These are phyloP conservation scores for Bovichtus diacanthus DNA, from an alignment of 2,797 vertebrate genomes.

Conservation along the genomic window DNA sequence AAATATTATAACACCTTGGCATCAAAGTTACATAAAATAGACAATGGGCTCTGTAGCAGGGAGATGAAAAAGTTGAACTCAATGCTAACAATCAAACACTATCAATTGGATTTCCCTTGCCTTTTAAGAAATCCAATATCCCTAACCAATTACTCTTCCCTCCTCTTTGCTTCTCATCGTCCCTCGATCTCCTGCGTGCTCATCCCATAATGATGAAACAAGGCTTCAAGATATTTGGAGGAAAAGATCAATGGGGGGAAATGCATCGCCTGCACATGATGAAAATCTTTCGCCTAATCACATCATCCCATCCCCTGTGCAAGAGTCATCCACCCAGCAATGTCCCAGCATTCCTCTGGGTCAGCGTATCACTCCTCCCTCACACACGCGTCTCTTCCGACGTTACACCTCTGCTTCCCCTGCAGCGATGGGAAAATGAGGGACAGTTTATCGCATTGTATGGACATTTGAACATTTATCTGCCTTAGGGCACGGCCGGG, in stretches of 20 bases:
- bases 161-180: constrained; percentile 31
- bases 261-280: constrained; percentile 28
- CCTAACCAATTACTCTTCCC: constrained; percentile 30
- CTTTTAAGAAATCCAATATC: constrained; percentile 50
- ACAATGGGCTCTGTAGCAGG: constrained; percentile 4
- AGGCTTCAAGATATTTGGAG: constrained; percentile 39
- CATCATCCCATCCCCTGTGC: constrained; percentile 2
- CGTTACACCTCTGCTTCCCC: constrained; percentile 28
- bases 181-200: constrained; percentile 1
- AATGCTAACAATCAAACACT: constrained; percentile 38
- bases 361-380: constrained; percentile 25
- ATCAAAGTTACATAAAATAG: constrained; percentile 29
- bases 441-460: constrained; percentile 67
- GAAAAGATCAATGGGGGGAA: constrained; percentile 42
- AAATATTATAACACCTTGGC: background rate
- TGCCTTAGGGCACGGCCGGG: constrained; percentile 59
- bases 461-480: constrained; percentile 64
- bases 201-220: constrained; percentile 49
- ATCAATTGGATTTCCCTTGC: constrained; percentile 24
- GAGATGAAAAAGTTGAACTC: constrained; percentile 14
- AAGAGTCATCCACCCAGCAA: constrained; percentile 16
- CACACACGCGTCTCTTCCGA: constrained; percentile 35
- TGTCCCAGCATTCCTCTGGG: constrained; percentile 30
- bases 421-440: constrained; percentile 41
- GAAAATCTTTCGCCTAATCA: constrained; percentile 38